Conservation (phyloP, 2,797 vertebrate genomes). For the Argyrosomus regius region DNA sequence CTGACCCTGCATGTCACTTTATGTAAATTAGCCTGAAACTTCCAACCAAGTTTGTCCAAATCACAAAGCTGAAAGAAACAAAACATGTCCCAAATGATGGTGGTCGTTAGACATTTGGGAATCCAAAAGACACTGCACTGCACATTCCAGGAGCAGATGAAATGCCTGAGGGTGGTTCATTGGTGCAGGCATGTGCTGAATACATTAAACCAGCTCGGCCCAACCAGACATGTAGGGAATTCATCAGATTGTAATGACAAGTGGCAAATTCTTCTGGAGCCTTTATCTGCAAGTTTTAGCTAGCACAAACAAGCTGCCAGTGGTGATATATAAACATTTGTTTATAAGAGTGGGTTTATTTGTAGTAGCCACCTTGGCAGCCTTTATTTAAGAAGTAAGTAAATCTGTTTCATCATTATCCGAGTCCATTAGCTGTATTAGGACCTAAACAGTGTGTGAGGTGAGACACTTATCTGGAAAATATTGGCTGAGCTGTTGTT, state of each 20-base stretch:
- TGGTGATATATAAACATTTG: slow-evolving; percentile 2
- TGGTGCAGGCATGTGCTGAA: slow-evolving; percentile 62
- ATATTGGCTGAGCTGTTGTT: slow-evolving; percentile 45
- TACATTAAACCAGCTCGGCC: slow-evolving; percentile 44
- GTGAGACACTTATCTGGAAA: slow-evolving; percentile 57
- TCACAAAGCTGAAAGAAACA: slow-evolving; percentile 27
- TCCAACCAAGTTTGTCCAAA: slow-evolving; percentile 9
- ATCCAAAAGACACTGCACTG: slow-evolving; percentile 27
- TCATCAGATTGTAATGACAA: slow-evolving; percentile 21
- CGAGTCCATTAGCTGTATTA: slow-evolving; percentile 65
- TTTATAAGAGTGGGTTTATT: not conserved
- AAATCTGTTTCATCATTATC: slow-evolving; percentile 27
- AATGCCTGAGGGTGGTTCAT: slow-evolving; percentile 32
- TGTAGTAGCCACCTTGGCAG: not conserved
- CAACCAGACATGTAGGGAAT: slow-evolving; percentile 27
- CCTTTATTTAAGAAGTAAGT: slow-evolving; percentile 30
- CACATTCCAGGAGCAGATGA: slow-evolving; percentile 56
- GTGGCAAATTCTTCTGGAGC: slow-evolving; percentile 7
- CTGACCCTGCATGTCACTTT: not conserved
- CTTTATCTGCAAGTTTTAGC: slow-evolving; percentile 12
- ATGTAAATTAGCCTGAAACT: slow-evolving; percentile 14
- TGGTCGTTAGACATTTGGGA: slow-evolving; percentile 34
- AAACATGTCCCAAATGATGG: slow-evolving; percentile 32
- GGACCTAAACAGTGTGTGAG: slow-evolving; percentile 30
- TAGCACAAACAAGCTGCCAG: not conserved